These are phyloP conservation scores for Plotosus lineatus DNA, from an alignment of 2,113 vertebrate species.

Conservation along the genomic window DNA sequence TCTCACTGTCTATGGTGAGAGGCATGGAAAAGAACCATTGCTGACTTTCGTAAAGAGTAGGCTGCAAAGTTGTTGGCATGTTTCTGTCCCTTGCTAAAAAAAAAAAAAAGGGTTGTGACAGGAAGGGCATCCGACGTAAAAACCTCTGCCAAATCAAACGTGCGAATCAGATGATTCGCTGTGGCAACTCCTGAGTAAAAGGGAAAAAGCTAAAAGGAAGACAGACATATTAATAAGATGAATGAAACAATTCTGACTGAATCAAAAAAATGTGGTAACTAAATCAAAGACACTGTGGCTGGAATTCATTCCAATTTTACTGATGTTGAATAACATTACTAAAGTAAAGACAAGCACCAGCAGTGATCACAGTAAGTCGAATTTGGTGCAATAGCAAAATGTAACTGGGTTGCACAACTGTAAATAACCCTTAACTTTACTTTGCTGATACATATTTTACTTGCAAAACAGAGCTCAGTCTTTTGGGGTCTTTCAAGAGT, in stretches of 20 bases:
- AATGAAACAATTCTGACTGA: neutral
- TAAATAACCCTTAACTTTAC: neutral
- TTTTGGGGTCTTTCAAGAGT: neutral
- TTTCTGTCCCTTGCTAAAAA: too few species aligned
- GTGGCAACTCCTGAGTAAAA: too few species aligned
- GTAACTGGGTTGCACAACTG: neutral
- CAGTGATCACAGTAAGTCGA: neutral
- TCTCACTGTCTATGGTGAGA: too few species aligned
- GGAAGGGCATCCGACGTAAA: too few species aligned
- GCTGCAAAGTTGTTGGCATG: too few species aligned
- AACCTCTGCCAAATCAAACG: too few species aligned
- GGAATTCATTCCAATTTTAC: neutral
- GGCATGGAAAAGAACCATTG: too few species aligned
- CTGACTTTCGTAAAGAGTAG: too few species aligned
- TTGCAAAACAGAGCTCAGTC: neutral
- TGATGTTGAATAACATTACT: neutral
- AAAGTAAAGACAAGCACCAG: neutral
- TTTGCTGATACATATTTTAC: neutral
- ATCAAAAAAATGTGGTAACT: neutral
- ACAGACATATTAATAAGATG: too few species aligned
- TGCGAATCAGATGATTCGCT: too few species aligned
- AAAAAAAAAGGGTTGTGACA: too few species aligned
- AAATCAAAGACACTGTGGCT: neutral
- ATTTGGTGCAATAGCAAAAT: neutral
- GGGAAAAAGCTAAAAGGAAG: too few species aligned